These are phyloP conservation scores for Whitmania pigra DNA, from an alignment of 1,140 invertebrate genomes.

Conservation along the genomic window DNA sequence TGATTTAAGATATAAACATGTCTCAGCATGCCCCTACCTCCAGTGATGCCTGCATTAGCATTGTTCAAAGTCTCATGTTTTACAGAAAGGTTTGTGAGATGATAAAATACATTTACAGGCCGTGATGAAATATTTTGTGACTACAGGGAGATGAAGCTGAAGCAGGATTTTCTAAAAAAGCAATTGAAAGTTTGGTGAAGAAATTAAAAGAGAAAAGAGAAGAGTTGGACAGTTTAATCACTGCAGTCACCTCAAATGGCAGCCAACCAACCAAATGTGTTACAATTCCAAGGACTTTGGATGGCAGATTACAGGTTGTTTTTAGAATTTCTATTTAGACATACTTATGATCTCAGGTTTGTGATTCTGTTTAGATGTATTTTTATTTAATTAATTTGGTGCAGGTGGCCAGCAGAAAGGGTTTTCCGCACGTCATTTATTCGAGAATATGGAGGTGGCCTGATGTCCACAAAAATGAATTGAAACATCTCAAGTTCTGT, in stretches of 20 bases:
- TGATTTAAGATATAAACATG: slow-evolving; percentile 13
- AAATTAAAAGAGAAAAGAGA: slow-evolving; percentile 72
- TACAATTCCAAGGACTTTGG: slow-evolving; percentile 91
- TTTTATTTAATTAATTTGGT: slow-evolving; percentile 12
- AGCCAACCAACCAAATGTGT: slow-evolving; percentile 95
- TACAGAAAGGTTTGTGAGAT: slow-evolving; percentile 43
- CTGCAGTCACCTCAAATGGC: slow-evolving; percentile 94
- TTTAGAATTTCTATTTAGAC: background rate
- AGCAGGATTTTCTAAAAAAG: slow-evolving; percentile 70
- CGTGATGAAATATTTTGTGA: background rate
- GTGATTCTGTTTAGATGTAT: background rate
- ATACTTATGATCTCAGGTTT: background rate
- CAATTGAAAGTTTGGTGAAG: slow-evolving; percentile 92
- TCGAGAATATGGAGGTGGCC: slow-evolving; percentile 97
- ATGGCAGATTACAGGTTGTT: slow-evolving; percentile 80
- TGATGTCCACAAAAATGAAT: slow-evolving; percentile 95
- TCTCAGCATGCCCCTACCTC: slow-evolving; percentile 22
- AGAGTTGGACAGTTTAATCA: slow-evolving; percentile 91
- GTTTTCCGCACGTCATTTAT: slow-evolving; percentile 98
- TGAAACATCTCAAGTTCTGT: slow-evolving; percentile 93
- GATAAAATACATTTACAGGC: background rate
- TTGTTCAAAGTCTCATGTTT: slow-evolving; percentile 93
- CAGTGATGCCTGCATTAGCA: slow-evolving; percentile 38
- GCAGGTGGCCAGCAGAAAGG: slow-evolving; percentile 89
- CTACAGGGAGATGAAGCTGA: slow-evolving; percentile 65